A percentile compares a stretch with the other conserved stretches of the same genome.
Evolutionary conservation across 2,888 invertebrate species (phyloP).

Genomic region (Sminthurides aquaticus): DNA sequence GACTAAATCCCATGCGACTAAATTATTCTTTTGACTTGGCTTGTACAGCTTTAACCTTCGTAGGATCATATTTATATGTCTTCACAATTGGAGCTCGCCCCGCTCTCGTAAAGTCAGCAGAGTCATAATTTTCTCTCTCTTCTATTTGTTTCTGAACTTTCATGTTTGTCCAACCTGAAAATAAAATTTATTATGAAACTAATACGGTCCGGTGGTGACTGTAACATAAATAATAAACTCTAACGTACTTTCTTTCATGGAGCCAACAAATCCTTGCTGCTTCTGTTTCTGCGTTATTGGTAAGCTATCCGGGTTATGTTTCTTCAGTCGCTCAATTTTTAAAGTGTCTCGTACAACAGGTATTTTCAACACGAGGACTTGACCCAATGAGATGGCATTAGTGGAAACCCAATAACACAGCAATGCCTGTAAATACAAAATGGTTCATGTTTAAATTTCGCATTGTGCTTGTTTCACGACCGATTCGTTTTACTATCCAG

Average conservation of each 20-base stretch:
- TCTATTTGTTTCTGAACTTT: slow-evolving; percentile 69
- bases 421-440: slow-evolving; percentile 56
- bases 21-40: not conserved
- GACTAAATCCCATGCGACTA: no score
- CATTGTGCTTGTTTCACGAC: no score
- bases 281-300: slow-evolving; percentile 59
- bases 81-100: slow-evolving; percentile 79
- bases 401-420: slow-evolving; percentile 83
- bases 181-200: not conserved
- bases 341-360: slow-evolving; percentile 67
- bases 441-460: not conserved
- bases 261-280: slow-evolving; percentile 68
- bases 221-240: not conserved
- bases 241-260: slow-evolving; percentile 67
- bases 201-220: not conserved
- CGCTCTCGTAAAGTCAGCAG: slow-evolving; percentile 69
- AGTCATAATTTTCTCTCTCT: slow-evolving; percentile 67
- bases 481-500: no score
- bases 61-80: slow-evolving; percentile 78
- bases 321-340: slow-evolving; percentile 61
- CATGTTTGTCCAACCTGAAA: slow-evolving; percentile 70
- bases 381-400: slow-evolving; percentile 74
- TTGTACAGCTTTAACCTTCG: slow-evolving; percentile 24
- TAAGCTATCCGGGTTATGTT: slow-evolving; percentile 54
- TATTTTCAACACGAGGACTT: slow-evolving; percentile 69